Conservation (phyloP, 2,113 vertebrate genomes). For the Petrocephalus zakoni region DNA sequence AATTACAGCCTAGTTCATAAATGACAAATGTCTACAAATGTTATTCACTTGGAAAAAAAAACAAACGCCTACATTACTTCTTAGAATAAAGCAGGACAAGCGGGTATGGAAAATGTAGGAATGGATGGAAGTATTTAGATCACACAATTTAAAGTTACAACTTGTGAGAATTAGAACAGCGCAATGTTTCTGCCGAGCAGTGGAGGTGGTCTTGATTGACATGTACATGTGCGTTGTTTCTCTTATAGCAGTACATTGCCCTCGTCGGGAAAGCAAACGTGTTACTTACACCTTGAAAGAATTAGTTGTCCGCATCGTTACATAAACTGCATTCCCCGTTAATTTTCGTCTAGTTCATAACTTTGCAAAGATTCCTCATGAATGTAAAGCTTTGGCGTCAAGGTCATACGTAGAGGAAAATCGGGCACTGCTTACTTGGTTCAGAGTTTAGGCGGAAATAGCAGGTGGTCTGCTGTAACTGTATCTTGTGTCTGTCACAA, state of each 20-base stretch:
- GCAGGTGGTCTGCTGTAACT: neutral
- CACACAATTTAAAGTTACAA: neutral
- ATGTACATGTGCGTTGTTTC: neutral
- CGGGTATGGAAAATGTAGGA: neutral
- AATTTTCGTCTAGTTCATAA: neutral
- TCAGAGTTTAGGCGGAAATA: neutral
- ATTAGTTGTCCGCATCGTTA: neutral
- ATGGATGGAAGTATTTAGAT: neutral
- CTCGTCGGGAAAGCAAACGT: neutral
- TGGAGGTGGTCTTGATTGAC: constrained; percentile 9
- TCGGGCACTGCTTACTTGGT: neutral
- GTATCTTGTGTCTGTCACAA: neutral
- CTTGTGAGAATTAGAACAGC: neutral
- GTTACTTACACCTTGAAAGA: neutral
- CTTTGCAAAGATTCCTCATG: neutral
- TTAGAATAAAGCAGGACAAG: neutral
- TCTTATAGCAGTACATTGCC: neutral
- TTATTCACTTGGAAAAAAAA: neutral
- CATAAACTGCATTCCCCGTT: neutral
- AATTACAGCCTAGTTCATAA: neutral
- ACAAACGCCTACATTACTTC: neutral
- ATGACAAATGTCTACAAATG: neutral
- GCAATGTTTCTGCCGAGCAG: neutral
- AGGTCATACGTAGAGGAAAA: constrained; percentile 4
- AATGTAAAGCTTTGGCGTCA: neutral